Evolutionary conservation across 2,113 vertebrate species (phyloP), one percentile per base, ranked within the genome.

Genomic region (Loxodonta africana): DNA sequence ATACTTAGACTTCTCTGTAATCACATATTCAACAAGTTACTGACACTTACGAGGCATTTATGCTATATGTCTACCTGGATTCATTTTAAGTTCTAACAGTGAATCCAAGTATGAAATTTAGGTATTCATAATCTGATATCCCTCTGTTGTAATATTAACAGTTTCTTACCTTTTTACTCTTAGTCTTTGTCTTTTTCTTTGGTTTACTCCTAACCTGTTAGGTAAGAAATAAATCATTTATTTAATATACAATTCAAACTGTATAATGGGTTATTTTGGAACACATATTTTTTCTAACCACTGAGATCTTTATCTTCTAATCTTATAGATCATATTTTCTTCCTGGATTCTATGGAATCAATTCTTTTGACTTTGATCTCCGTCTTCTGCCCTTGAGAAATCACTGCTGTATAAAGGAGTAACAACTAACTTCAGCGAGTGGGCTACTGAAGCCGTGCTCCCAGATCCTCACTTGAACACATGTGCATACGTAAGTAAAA

Each of bases 131-230:
- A 80, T 84, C 17, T 87, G 41, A 77, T 12, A 89, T 86, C 10
- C 37, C 18, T 89, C 10, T 53, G 77, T 92, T 96, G 88, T 80
- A 97, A 92, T 82, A 46, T 20, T 83, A 91, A 73, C 0, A 67
- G 11, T 7, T 48, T 76, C 96, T 98, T 98, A 98, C 98, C 97
- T 98, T 98, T 95, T 95, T 98, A 97, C 90, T 97, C 83, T 97
- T 98, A 76, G 87, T 96, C 95, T 96, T 98, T 94, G 97, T 98
- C 97, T 97, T 98, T 96, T 97, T 98, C 98, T 97, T 98, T 95
- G 84, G 44, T 94, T 98, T 98, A 88, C 60, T 96, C 63, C 96
- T 98, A 94, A 93, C 94, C 98, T 98, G 91, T 53, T 28, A 90
- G 21, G 25, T 74, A 96, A 96, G 48, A 96, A 97, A 95, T n/a